A percentile compares a stretch with the other conserved stretches of the same genome.
These are phyloP conservation scores for Sinohyriopsis cumingii DNA, from an alignment of 2,888 invertebrate species.

Conservation along the genomic window DNA sequence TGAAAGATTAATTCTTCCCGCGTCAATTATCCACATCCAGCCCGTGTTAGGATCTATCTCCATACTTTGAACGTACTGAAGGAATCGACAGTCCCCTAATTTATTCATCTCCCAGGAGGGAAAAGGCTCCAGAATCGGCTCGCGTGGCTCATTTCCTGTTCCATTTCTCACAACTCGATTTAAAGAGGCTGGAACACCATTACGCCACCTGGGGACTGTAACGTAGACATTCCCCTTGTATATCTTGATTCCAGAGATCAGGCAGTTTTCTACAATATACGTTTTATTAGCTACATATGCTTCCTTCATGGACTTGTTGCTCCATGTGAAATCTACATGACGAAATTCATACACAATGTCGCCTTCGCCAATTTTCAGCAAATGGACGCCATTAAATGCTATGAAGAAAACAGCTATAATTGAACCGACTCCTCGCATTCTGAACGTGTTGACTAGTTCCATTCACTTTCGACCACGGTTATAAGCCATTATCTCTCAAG, in stretches of 20 bases:
- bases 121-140: slow-evolving; percentile 23
- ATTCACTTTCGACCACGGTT: no score
- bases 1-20: slow-evolving; percentile 22
- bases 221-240: slow-evolving; percentile 39
- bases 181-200: slow-evolving; percentile 43
- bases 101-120: slow-evolving; percentile 30
- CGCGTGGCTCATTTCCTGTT: background rate
- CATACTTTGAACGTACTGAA: slow-evolving; percentile 43
- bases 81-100: slow-evolving; percentile 22
- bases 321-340: slow-evolving; percentile 39
- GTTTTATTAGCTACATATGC: slow-evolving; percentile 15
- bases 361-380: no score
- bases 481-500: no score
- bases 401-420: no score
- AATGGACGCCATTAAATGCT: no score
- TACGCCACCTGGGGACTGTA: slow-evolving; percentile 48
- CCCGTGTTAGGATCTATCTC: slow-evolving; percentile 38
- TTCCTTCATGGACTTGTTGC: slow-evolving; percentile 10
- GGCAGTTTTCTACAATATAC: slow-evolving; percentile 36
- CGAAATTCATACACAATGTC: slow-evolving; percentile 30
- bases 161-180: slow-evolving; percentile 21
- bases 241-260: slow-evolving; percentile 42
- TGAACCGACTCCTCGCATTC: no score
- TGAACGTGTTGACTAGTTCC: no score
- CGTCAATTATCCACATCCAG: slow-evolving; percentile 46